Conservation (phyloP, 92 coral and sea anemone species). For the Siderastrea siderea region DNA sequence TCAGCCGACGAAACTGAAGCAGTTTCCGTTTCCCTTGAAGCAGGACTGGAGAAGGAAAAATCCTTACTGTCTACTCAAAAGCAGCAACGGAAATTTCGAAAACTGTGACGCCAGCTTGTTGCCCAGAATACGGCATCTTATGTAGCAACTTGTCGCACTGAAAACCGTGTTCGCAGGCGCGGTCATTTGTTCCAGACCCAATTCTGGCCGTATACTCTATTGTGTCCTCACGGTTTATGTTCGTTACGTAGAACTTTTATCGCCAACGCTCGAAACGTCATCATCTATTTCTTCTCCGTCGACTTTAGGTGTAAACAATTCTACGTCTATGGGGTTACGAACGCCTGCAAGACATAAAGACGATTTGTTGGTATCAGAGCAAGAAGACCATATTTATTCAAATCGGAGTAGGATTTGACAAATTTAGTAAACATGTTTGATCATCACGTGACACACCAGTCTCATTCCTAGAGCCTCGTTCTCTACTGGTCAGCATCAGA, state of each 20-base stretch:
- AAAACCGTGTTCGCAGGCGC: not conserved
- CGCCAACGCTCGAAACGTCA: conserved; percentile 14
- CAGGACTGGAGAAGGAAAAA: not conserved
- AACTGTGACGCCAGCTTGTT: not conserved
- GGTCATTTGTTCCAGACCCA: not conserved
- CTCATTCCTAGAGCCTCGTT: no score
- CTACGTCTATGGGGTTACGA: conserved; percentile 72
- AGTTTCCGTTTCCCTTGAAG: not conserved
- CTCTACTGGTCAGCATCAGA: no score
- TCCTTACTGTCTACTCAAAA: not conserved
- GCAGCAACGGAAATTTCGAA: not conserved
- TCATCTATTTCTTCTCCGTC: conserved; percentile 72
- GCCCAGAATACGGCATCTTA: not conserved
- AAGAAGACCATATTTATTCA: not conserved
- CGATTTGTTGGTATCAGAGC: not conserved
- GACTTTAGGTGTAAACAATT: conserved; percentile 66
- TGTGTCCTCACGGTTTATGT: not conserved
- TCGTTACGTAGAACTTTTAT: not conserved
- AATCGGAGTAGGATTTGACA: no score
- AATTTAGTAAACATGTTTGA: no score
- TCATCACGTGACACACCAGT: no score
- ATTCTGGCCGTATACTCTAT: not conserved
- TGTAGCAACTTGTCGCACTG: not conserved
- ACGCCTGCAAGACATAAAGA: conserved; percentile 28
- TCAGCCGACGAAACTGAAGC: not conserved